phyloP scores from a whole-genome alignment of 2,888 invertebrate species.

The Lasioglossum vierecki region DNA sequence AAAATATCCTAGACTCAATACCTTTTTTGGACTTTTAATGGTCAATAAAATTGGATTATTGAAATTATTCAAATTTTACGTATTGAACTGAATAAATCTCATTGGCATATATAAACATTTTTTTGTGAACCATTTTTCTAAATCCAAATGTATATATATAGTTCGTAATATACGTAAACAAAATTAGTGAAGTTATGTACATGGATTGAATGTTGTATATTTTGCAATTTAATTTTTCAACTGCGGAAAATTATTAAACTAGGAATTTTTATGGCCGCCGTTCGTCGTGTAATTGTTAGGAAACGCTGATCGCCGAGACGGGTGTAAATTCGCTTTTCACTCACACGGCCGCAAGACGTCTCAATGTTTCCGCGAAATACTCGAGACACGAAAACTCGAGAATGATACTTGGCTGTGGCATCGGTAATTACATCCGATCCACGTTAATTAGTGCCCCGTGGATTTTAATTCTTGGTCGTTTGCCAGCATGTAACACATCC shows the following conservation, averaged over 20 bases:
- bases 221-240: too few relatives aligned
- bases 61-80: too few relatives aligned
- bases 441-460: constrained; percentile 65
- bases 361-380: constrained; percentile 46
- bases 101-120: too few relatives aligned
- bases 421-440: constrained; percentile 68
- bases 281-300: not conserved
- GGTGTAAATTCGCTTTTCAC: not conserved
- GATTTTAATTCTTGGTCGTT: constrained; percentile 56
- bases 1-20: too few relatives aligned
- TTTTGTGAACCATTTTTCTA: too few relatives aligned
- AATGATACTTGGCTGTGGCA: constrained; percentile 52
- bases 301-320: not conserved
- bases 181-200: too few relatives aligned
- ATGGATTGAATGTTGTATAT: too few relatives aligned
- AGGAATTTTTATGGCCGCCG: not conserved
- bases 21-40: too few relatives aligned
- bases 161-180: too few relatives aligned
- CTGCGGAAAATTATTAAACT: not conserved
- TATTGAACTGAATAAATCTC: too few relatives aligned
- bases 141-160: too few relatives aligned
- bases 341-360: not conserved
- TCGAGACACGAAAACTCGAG: constrained; percentile 57
- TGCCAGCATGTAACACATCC: constrained; percentile 38
- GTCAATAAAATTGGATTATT: too few relatives aligned